A percentile compares a stretch with the other conserved stretches of the same genome.
phyloP scores from a whole-genome alignment of 1,140 invertebrate species.

The Megalopta genalis region DNA sequence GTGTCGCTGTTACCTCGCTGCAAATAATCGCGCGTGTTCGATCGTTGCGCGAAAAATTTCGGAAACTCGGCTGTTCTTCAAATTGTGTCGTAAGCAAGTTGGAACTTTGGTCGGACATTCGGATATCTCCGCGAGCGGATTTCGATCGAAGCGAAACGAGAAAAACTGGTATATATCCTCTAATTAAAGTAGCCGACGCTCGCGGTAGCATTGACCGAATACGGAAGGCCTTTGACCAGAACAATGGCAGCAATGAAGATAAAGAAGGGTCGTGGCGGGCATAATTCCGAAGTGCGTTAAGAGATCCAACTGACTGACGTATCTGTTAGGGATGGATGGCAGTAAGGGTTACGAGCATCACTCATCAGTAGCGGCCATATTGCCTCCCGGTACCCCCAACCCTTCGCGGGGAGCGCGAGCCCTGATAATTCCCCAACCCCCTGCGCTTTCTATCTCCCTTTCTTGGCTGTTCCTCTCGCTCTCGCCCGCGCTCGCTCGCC shows the following conservation, averaged over 20 bases:
- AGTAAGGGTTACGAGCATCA: constrained; percentile 78
- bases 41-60: too few species aligned
- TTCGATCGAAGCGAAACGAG: background rate
- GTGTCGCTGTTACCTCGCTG: background rate
- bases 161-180: background rate
- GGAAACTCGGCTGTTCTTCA: too few species aligned
- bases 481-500: constrained; percentile 45
- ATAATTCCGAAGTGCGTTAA: constrained; percentile 68
- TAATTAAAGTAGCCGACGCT: constrained; percentile 44
- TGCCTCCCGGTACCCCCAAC: constrained; percentile 68
- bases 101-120: too few species aligned
- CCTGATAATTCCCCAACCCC: constrained; percentile 73
- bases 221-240: constrained; percentile 27
- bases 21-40: background rate
- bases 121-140: too few species aligned
- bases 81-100: too few species aligned
- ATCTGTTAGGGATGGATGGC: constrained; percentile 68
- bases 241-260: constrained; percentile 61
- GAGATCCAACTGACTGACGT: constrained; percentile 65
- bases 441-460: constrained; percentile 53
- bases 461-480: constrained; percentile 44
- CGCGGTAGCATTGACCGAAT: constrained; percentile 30
- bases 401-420: constrained; percentile 64
- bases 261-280: constrained; percentile 63
- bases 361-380: constrained; percentile 79